phyloP scores from a whole-genome alignment of 2,113 vertebrate genomes.

The Mystacornis crossleyi region DNA sequence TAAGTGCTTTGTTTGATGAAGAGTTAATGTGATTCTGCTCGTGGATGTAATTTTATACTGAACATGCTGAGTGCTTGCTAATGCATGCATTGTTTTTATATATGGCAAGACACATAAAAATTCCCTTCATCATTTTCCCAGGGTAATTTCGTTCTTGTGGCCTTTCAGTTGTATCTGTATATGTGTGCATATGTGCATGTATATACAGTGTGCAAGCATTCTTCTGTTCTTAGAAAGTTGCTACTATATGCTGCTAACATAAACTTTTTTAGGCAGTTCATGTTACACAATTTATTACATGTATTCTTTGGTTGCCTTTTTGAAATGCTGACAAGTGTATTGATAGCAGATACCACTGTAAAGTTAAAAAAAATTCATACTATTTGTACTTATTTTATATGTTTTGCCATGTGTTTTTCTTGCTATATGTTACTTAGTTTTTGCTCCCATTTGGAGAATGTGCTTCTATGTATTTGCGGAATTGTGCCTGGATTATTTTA shows the following conservation, averaged over 20 bases:
- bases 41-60: background rate
- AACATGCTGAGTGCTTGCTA: slow-evolving; percentile 2
- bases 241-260: slow-evolving; percentile 54
- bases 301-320: slow-evolving; percentile 35
- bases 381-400: slow-evolving; percentile 54
- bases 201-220: background rate
- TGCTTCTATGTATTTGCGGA: slow-evolving; percentile 62
- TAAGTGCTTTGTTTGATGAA: background rate
- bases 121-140: background rate
- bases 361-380: slow-evolving; percentile 37
- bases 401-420: slow-evolving; percentile 62
- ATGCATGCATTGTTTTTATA: background rate
- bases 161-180: slow-evolving; percentile 27
- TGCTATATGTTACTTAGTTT: slow-evolving; percentile 41
- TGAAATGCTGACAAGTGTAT: slow-evolving; percentile 37
- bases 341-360: slow-evolving; percentile 54
- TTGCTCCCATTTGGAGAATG: slow-evolving; percentile 59
- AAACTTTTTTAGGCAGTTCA: slow-evolving; percentile 49
- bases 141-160: background rate
- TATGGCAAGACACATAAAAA: background rate
- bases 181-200: background rate
- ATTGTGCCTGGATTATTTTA: slow-evolving; percentile 66
- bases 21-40: background rate
- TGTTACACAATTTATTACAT: slow-evolving; percentile 20
- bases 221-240: slow-evolving; percentile 34